Evolutionary conservation across 2,113 vertebrate species (phyloP), one percentile per base, ranked within the genome.

Genomic region (Crotalus horridus): DNA sequence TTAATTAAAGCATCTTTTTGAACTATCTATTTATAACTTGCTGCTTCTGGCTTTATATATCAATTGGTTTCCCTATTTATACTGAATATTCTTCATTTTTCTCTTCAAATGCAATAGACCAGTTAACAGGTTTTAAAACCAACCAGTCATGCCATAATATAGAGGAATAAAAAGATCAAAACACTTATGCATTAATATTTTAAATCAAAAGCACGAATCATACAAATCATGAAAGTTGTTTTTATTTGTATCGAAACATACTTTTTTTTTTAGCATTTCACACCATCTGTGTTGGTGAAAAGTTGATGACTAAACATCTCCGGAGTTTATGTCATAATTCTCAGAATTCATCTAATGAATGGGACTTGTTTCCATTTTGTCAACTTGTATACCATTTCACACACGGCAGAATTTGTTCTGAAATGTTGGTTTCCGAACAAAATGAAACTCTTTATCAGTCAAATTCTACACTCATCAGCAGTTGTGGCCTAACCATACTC

Each of bases 331-430:
- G 93, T 93, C 95, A 95, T 89, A 95, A 54, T 98, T 98, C 97
- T 98, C 95, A 96, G 98, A 98, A 98, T 90, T 96, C 89, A 96
- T 95, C 96, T 96, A 97, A 97, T 98, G 96, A 97, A 95, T 87
- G 90, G 33, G 69, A 91, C 55, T 93, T 91, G 3, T 94, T 97
- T 97, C 96, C 95, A 33, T 95, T 91, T 95, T 91, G 90, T 95
- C 85, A 54, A 86, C 92, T 96, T 24, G 33, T 29, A 93, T 94
- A 88, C 56, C 48, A 6, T 94, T 93, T 95, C 33, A 56, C 1
- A 93, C 90, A 92, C n/a, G 55, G 26, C 91, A 29, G 89, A 1
- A 0, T 2, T 13, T n/a, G 64, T 94, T 93, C 92, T 59, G 95
- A 95, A 95, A 93, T 1, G 87, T 12, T 92, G 91, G 29, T 93